Conservation (phyloP, 2,113 vertebrate species). For the Melanocharis versteri region DNA sequence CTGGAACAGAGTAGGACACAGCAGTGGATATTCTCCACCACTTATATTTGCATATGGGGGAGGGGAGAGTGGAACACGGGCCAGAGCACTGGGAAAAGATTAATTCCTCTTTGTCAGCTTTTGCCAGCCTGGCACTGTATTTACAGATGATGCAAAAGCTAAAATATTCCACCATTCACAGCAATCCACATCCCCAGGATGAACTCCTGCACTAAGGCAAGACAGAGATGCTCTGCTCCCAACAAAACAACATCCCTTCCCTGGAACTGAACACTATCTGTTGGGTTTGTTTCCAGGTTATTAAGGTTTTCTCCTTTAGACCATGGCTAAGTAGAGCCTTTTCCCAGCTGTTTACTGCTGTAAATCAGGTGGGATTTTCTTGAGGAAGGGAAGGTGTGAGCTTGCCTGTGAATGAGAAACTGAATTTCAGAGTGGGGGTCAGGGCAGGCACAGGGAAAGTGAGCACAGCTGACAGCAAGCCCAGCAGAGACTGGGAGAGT, state of each 20-base stretch:
- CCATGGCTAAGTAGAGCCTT: neutral
- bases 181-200: neutral
- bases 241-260: neutral
- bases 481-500: neutral
- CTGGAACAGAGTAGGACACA: neutral
- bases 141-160: neutral
- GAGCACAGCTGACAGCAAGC: neutral
- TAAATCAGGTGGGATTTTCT: neutral
- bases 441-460: neutral
- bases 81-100: neutral
- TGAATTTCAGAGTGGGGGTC: neutral
- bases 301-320: neutral
- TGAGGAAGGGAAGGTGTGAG: neutral
- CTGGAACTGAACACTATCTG: neutral
- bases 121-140: neutral
- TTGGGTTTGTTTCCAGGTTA: neutral
- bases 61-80: neutral
- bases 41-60: rapidly evolving
- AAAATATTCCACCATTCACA: neutral
- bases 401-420: neutral
- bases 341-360: neutral
- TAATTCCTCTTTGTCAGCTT: neutral
- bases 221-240: neutral
- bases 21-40: neutral
- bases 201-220: neutral